Evolutionary conservation across 2,888 invertebrate species (phyloP).

Genomic region (Phragmatobia fuliginosa): DNA sequence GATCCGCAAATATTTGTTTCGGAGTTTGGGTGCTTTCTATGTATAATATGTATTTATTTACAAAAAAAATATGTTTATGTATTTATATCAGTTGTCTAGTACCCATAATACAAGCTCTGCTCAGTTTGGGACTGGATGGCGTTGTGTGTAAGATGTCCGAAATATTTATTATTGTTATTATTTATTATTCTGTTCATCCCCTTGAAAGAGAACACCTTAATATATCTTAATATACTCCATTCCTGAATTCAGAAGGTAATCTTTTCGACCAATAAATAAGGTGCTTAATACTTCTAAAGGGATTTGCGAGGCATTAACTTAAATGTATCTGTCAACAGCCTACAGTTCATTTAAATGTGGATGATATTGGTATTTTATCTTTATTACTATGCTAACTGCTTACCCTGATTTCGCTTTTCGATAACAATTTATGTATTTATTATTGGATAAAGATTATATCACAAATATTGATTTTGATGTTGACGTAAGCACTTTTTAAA

Average conservation of each 20-base stretch:
- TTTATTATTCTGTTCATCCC: neutral
- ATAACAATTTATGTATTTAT: neutral
- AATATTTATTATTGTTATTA: too few relatives aligned
- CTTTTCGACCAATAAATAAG: slow-evolving; percentile 41
- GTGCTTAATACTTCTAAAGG: slow-evolving; percentile 45
- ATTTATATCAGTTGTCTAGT: too few relatives aligned
- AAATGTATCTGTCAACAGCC: slow-evolving; percentile 40
- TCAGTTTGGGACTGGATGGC: too few relatives aligned
- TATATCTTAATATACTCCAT: slow-evolving; percentile 13
- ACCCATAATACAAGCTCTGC: too few relatives aligned
- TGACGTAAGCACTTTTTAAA: too few relatives aligned
- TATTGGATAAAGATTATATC: neutral
- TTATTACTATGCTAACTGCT: neutral
- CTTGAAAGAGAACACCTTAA: neutral
- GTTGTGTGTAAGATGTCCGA: too few relatives aligned
- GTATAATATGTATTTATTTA: too few relatives aligned
- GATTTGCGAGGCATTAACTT: slow-evolving; percentile 34
- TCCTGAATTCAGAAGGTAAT: slow-evolving; percentile 26
- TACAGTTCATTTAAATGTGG: slow-evolving; percentile 25
- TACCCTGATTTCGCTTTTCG: neutral
- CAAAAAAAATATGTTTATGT: too few relatives aligned
- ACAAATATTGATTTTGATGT: neutral
- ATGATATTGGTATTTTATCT: slow-evolving; percentile 13
- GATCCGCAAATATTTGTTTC: too few relatives aligned
- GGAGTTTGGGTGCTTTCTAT: too few relatives aligned